Evolutionary conservation across 2,113 vertebrate species (phyloP).

Genomic region (Tautogolabrus adspersus): DNA sequence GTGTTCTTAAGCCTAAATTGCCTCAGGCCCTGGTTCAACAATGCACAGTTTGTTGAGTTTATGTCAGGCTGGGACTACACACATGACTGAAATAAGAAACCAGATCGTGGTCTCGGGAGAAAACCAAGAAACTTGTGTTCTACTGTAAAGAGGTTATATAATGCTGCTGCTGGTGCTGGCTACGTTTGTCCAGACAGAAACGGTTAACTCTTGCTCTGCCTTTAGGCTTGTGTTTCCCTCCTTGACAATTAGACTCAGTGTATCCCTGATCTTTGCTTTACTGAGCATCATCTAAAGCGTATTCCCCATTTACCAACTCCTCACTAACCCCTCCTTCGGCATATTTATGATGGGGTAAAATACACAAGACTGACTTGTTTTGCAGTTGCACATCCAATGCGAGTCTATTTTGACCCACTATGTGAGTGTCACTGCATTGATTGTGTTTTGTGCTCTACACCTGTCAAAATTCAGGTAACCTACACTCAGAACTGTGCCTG

Average conservation of each 20-base stretch:
- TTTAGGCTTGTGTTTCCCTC: neutral
- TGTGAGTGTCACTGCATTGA: no score
- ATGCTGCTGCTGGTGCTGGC: constrained; percentile 1
- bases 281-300: no score
- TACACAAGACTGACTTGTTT: neutral
- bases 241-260: neutral
- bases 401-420: no score
- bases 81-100: constrained; percentile 39
- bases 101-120: constrained; percentile 1
- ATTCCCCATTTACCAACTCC: no score
- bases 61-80: neutral
- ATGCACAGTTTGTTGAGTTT: neutral
- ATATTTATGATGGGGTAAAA: neutral
- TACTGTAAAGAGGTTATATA: constrained; percentile 20
- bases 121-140: constrained; percentile 2
- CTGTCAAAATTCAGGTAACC: no score
- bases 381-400: neutral
- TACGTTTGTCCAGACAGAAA: constrained; percentile 31
- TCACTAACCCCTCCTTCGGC: neutral
- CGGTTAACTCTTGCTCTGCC: constrained; percentile 17
- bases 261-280: neutral
- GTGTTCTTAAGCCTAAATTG: neutral
- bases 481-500: no score
- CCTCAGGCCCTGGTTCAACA: neutral
- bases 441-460: no score